Evolutionary conservation across 2,113 vertebrate genomes (phyloP), one percentile per base, ranked within the genome.

Genomic region (Platycercus adscitus): DNA sequence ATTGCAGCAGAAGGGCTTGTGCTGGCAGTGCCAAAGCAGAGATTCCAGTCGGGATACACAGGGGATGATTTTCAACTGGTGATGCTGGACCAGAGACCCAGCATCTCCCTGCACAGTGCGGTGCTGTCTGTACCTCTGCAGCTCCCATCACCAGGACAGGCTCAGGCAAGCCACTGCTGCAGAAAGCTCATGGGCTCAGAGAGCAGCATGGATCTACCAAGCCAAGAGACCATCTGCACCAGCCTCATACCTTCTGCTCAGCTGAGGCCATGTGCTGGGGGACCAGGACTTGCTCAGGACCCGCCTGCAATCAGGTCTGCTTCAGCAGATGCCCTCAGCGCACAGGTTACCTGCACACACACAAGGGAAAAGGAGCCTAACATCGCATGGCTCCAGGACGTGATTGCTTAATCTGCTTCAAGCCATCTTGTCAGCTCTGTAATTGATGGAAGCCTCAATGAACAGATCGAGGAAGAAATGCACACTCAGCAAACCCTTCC

Each of bases 391-490:
- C 89, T 95, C 82, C 44, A 11, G 2, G 21, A 10, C 47, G 43
- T 78, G 80, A 56, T 70, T 61, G 66, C 29, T 65, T 49, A 73
- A 41, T 23, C 26, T 6, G 4, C 80, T 89, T 94, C 78, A 52
- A 89, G 71, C 19, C 41, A 39, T 56, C 47, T 52, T 61, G 75
- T 79, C 91, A 91, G 70, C 65, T 85, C 75, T 8, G 0, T 1
- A 84, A 96, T 10, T 80, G 89, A 96, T 96, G 71, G 95, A 93
- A 93, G 72, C 35, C 63, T 61, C 80, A 55, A 41, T 4, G 61
- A 93, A 44, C 12, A 44, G 86, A 88, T 68, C 47, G 25, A 49
- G 64, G 86, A 39, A 86, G 63, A 94, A 93, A 78, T 7, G 55
- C 70, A 78, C 55, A 53, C 50, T 73, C 89, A 81, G 89, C 71